Percentiles rank a stretch among this genome's conserved stretches.
These are phyloP conservation scores for Geotrypetes seraphini DNA, from an alignment of 2,797 vertebrate genomes.

Conservation along the genomic window DNA sequence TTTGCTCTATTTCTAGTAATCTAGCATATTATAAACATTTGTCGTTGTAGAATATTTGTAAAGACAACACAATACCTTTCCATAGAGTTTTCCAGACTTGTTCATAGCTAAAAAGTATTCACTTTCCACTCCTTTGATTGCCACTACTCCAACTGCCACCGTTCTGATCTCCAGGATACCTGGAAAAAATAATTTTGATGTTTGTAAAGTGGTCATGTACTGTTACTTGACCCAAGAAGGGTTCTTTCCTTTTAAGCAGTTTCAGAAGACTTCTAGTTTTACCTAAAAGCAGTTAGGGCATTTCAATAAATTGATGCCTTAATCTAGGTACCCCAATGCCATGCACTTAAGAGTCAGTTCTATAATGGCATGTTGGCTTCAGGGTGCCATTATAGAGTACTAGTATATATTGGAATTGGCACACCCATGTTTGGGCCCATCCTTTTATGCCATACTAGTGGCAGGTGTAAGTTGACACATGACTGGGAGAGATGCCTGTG, in stretches of 20 bases:
- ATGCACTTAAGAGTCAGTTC: too few species aligned
- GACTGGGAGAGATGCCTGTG: too few species aligned
- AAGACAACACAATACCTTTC: constrained; percentile 74
- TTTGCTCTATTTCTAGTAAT: neutral
- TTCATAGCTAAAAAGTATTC: constrained; percentile 94
- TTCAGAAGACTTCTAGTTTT: constrained; percentile 37
- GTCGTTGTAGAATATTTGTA: too few species aligned
- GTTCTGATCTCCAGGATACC: constrained; percentile 96
- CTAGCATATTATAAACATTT: too few species aligned
- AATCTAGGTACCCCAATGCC: too few species aligned
- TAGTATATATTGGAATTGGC: too few species aligned
- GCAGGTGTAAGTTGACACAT: too few species aligned
- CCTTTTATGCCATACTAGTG: too few species aligned
- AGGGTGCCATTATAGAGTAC: too few species aligned
- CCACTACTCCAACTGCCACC: constrained; percentile 87
- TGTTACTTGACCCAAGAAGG: constrained; percentile 18
- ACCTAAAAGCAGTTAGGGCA: constrained; percentile 33
- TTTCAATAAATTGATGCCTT: too few species aligned
- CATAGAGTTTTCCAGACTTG: constrained; percentile 83
- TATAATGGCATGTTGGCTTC: too few species aligned
- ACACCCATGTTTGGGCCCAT: too few species aligned
- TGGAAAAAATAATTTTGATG: constrained; percentile 51
- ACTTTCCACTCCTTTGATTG: constrained; percentile 94
- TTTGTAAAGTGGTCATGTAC: constrained; percentile 9
- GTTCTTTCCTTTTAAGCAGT: constrained; percentile 41